phyloP scores from a whole-genome alignment of 2,888 invertebrate genomes.

The Amphipyra berbera region DNA sequence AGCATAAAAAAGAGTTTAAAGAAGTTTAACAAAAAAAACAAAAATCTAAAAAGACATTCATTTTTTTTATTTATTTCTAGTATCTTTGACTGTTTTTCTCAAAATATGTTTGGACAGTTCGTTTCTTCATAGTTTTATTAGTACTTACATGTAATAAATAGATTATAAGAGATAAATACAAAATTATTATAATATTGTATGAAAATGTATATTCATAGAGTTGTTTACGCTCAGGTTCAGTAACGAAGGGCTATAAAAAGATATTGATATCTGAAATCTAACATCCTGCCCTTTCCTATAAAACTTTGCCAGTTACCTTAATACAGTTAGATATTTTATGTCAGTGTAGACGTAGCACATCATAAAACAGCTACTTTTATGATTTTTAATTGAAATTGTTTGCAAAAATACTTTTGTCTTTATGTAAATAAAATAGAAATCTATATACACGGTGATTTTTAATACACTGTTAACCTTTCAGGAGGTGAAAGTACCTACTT shows the following conservation, averaged over 20 bases:
- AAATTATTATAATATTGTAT: constrained; percentile 17
- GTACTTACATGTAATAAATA: too few relatives aligned
- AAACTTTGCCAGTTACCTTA: constrained; percentile 55
- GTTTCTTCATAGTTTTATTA: too few relatives aligned
- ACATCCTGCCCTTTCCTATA: constrained; percentile 42
- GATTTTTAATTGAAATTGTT: constrained; percentile 39
- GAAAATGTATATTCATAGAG: constrained; percentile 16
- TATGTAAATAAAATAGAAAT: too few relatives aligned
- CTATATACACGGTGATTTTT: too few relatives aligned
- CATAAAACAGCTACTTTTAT: constrained; percentile 44
- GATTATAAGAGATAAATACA: background rate
- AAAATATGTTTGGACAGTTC: background rate
- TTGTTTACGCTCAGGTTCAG: constrained; percentile 49
- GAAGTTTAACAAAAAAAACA: too few relatives aligned
- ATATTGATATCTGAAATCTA: constrained; percentile 57
- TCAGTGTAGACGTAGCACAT: constrained; percentile 42
- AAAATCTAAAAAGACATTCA: too few relatives aligned
- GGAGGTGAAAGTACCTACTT: too few relatives aligned
- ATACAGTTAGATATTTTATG: constrained; percentile 55
- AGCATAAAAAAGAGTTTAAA: too few relatives aligned
- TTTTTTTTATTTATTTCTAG: too few relatives aligned
- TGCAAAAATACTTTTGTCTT: background rate
- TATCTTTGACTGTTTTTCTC: too few relatives aligned
- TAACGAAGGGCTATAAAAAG: constrained; percentile 51
- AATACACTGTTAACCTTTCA: too few relatives aligned